phyloP scores from a whole-genome alignment of 2,888 invertebrate species.

The Capitulum mitella region DNA sequence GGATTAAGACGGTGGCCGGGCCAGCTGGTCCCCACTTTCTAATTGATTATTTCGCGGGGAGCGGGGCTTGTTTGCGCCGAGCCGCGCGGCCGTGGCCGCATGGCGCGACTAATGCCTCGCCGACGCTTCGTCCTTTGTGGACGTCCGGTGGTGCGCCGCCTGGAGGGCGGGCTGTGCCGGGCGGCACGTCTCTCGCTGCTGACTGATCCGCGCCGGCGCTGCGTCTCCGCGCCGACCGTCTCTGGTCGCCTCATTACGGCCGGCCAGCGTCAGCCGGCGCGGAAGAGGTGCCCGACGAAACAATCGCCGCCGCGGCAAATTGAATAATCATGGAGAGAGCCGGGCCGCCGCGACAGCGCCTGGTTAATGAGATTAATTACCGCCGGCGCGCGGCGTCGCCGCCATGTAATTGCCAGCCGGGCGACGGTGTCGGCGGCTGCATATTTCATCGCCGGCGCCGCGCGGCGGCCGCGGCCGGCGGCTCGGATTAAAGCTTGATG shows the following conservation, averaged over 20 bases:
- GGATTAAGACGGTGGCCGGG: slow-evolving; percentile 7
- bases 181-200: too few relatives aligned
- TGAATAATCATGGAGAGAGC: not conserved
- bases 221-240: too few relatives aligned
- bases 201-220: too few relatives aligned
- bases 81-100: not conserved
- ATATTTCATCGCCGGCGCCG: not conserved
- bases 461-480: not conserved
- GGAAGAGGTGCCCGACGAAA: not conserved
- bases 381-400: not conserved
- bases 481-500: slow-evolving; percentile 13
- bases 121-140: too few relatives aligned
- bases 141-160: too few relatives aligned
- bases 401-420: not conserved
- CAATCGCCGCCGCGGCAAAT: not conserved
- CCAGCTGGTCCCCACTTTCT: not conserved
- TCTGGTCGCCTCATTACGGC: not conserved
- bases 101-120: too few relatives aligned
- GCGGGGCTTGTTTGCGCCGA: not conserved
- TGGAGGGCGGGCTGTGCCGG: too few relatives aligned
- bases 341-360: not conserved
- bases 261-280: not conserved
- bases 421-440: not conserved
- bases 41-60: slow-evolving; percentile 17
- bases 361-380: slow-evolving; percentile 5